Conservation (phyloP, 2,888 invertebrate species). For the Leptinotarsa juncta region DNA sequence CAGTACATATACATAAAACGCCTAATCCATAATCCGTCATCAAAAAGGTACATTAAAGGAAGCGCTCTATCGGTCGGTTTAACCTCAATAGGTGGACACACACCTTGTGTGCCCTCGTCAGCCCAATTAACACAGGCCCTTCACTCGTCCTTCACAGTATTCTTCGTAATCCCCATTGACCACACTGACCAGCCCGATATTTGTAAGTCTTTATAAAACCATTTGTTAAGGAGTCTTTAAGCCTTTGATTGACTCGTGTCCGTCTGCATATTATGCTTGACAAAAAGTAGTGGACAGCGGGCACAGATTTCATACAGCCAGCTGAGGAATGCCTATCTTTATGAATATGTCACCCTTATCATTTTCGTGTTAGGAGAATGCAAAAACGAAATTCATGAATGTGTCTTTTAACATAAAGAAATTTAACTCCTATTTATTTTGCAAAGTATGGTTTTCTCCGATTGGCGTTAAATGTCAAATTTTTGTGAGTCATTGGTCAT, state of each 20-base stretch:
- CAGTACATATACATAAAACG: slow-evolving; percentile 25
- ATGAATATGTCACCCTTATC: slow-evolving; percentile 20
- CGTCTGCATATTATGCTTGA: slow-evolving; percentile 7
- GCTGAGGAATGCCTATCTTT: slow-evolving; percentile 14
- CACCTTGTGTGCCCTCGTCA: slow-evolving; percentile 63
- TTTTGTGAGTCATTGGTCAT: too few species aligned
- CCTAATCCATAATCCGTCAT: slow-evolving; percentile 49
- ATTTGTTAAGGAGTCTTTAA: slow-evolving; percentile 59
- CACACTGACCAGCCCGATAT: slow-evolving; percentile 49
- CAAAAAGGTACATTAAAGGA: slow-evolving; percentile 44
- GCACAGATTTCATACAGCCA: slow-evolving; percentile 1
- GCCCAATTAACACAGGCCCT: slow-evolving; percentile 64
- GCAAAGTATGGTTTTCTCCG: too few species aligned
- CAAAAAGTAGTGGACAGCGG: slow-evolving; percentile 16
- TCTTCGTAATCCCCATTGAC: slow-evolving; percentile 58
- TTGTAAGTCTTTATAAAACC: slow-evolving; percentile 61
- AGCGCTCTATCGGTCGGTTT: slow-evolving; percentile 31
- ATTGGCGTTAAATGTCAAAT: too few species aligned
- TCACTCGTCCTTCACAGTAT: slow-evolving; percentile 50
- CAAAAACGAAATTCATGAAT: neutral
- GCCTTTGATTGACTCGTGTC: slow-evolving; percentile 49
- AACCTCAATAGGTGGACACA: slow-evolving; percentile 50
- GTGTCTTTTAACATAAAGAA: too few species aligned
- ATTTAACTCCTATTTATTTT: too few species aligned
- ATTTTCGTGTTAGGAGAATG: neutral